Evolutionary conservation across 2,113 vertebrate genomes (phyloP).

Genomic region (Campylorhamphus procurvoides): DNA sequence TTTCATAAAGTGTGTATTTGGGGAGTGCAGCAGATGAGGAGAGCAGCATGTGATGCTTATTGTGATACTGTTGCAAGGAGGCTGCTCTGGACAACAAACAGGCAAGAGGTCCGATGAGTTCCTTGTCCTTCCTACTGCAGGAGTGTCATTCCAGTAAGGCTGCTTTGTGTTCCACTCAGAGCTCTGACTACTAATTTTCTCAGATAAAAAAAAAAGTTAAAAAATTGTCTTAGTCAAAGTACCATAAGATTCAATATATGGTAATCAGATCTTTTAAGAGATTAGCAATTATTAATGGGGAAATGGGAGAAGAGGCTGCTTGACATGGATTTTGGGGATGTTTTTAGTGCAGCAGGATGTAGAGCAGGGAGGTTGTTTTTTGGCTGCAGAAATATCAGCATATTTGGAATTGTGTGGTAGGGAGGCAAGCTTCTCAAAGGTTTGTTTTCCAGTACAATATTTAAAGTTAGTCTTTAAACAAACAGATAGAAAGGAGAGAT

Average conservation of each 20-base stretch:
- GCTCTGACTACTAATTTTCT: not conserved
- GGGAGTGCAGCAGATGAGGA: not conserved
- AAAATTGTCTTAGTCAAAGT: not conserved
- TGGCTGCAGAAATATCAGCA: not conserved
- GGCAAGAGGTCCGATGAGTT: not conserved
- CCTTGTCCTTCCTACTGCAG: rapidly evolving
- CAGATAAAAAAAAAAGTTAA: not conserved
- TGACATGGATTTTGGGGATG: not conserved
- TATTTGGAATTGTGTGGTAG: too few species aligned
- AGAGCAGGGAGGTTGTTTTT: not conserved
- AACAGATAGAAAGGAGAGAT: not conserved
- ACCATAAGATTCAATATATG: not conserved
- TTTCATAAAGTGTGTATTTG: not conserved
- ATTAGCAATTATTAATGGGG: not conserved
- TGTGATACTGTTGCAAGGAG: rapidly evolving
- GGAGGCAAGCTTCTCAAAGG: not conserved
- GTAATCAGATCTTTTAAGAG: not conserved
- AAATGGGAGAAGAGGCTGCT: not conserved
- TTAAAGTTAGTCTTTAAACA: not conserved
- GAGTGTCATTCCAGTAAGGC: rapidly evolving
- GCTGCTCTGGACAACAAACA: rapidly evolving
- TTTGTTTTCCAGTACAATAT: rapidly evolving
- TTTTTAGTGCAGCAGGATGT: rapidly evolving
- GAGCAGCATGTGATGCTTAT: rapidly evolving
- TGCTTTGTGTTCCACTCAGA: not conserved